Base-by-base conservation (phyloP, 2,888 invertebrate genomes). In the Dichetophora obliterata region DNA sequence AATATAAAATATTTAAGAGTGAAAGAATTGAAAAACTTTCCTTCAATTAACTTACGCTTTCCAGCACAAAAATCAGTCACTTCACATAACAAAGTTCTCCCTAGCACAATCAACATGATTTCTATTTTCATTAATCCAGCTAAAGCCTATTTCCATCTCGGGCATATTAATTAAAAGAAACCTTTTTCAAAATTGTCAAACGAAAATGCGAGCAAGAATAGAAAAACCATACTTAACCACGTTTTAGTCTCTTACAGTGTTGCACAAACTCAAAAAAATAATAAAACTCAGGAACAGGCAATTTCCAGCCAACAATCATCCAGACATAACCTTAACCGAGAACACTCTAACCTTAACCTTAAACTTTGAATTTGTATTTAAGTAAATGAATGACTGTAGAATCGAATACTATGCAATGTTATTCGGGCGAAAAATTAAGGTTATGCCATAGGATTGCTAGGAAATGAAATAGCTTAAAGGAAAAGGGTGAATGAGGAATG, bases 391-490 rank as follows among this genome's bases (percentile, higher is more conserved):
- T 34, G 54, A 54, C n/a, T 54, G 54, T 19, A 54, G n/a, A 11
- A 57, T n/a, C n/a, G 31, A 57, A 19, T 57, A 37, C 37, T 54
- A 34, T 71, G 27, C n/a, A 63, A 63, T n/a, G 5, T 73, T 50
- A 61, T 34, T 73, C 73, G 63, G 63, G 73, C 73, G 73, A 19
- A 73, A 43, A 73, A 73, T 73, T 63, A 48, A 69, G 52, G 50
- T 50, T 24, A n/a, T 22, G 19, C 50, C 48, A 48, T 22, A 31
- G 69, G 37, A 31, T 11, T 34, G 31, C 14, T 16, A 16, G 14
- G 27, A 16, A 27, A 27, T 14, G 22, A 16, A 27, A 27, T 14
- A 11, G 19, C 54, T 1, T 2, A 4, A 9, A 0, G 0, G 59
- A 22, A 22, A 24, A 8, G 8, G 8, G 59, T 22, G 3, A 9